A percentile compares a stretch with the other conserved stretches of the same genome.
phyloP scores from a whole-genome alignment of 2,888 invertebrate species.

The Shargacucullia verbasci region DNA sequence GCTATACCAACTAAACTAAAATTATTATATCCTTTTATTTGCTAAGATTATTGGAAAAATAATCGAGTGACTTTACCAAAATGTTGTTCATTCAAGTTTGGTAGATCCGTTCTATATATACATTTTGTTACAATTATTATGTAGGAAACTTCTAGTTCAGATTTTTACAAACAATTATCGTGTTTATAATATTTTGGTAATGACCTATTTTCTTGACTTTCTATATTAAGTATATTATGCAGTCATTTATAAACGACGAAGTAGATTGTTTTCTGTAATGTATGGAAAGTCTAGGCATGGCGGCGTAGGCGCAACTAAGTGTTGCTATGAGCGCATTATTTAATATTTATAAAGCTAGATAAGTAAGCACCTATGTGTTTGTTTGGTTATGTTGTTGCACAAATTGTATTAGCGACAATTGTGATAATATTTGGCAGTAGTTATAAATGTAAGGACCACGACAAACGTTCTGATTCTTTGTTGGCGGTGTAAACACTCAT shows the following conservation, averaged over 20 bases:
- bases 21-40: too few species aligned
- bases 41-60: too few species aligned
- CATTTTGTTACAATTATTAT: too few species aligned
- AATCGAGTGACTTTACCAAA: too few species aligned
- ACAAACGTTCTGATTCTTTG: slow-evolving; percentile 48
- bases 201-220: slow-evolving; percentile 10
- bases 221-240: neutral
- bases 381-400: slow-evolving; percentile 52
- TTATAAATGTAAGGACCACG: slow-evolving; percentile 58
- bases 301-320: slow-evolving; percentile 7
- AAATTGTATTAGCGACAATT: slow-evolving; percentile 57
- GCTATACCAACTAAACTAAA: too few species aligned
- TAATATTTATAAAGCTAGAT: slow-evolving; percentile 33
- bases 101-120: too few species aligned
- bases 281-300: slow-evolving; percentile 12
- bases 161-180: neutral
- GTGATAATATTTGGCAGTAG: slow-evolving; percentile 63
- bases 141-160: too few species aligned
- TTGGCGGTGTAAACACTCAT: slow-evolving; percentile 33
- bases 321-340: slow-evolving; percentile 16
- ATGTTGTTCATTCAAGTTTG: too few species aligned
- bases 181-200: slow-evolving; percentile 7
- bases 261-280: slow-evolving; percentile 8
- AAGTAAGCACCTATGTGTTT: slow-evolving; percentile 25
- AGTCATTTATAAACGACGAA: slow-evolving; percentile 7